Evolutionary conservation across 2,888 invertebrate species (phyloP).

Genomic region (Andrena minutula): DNA sequence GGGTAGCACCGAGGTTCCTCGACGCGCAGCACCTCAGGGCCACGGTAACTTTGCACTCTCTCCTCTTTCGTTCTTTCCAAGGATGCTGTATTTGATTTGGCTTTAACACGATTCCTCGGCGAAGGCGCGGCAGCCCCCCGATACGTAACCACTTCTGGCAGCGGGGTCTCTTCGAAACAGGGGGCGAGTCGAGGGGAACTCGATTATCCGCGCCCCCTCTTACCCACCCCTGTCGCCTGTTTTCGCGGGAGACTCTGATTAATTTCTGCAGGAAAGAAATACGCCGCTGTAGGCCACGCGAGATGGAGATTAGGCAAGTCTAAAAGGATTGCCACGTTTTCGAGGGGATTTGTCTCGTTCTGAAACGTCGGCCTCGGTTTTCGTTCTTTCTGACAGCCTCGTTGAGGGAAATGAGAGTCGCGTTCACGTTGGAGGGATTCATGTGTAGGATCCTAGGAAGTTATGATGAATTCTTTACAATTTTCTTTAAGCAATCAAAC

Average conservation of each 20-base stretch:
- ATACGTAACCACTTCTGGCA: constrained; percentile 65
- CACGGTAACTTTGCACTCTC: constrained; percentile 47
- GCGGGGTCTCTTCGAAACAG: neutral
- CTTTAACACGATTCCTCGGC: constrained; percentile 67
- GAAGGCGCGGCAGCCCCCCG: constrained; percentile 45
- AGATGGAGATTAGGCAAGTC: neutral
- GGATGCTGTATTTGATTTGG: constrained; percentile 68
- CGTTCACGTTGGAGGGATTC: neutral
- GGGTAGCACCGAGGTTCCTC: constrained; percentile 11
- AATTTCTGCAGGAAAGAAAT: constrained; percentile 29
- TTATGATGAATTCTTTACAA: neutral
- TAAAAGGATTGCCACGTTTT: neutral
- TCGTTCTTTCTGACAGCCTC: neutral
- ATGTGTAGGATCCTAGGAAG: neutral
- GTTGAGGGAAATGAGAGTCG: neutral
- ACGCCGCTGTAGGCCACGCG: neutral
- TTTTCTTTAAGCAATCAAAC: neutral
- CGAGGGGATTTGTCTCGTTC: constrained; percentile 5
- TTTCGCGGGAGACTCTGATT: constrained; percentile 14
- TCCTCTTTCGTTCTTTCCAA: constrained; percentile 37
- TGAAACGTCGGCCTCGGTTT: neutral
- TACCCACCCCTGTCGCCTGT: neutral
- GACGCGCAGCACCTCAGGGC: constrained; percentile 31
- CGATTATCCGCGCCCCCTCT: constrained; percentile 29
- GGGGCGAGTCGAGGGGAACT: constrained; percentile 32